Evolutionary conservation across 2,888 invertebrate species (phyloP).

Genomic region (Theretra japonica): DNA sequence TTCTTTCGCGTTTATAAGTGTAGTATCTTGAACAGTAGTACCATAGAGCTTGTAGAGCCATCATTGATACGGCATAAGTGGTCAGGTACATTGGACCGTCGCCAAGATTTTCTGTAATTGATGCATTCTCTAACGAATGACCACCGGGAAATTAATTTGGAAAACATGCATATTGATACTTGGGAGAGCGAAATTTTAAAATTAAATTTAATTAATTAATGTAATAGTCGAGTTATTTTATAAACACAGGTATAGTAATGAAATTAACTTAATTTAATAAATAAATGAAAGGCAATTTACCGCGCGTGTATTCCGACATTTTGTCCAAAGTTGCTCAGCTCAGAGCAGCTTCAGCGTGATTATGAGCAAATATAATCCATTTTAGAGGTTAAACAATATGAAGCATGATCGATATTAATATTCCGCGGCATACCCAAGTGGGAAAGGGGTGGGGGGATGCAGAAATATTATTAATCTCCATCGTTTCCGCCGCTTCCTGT

Average conservation of each 20-base stretch:
- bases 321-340: background rate
- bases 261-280: too few species aligned
- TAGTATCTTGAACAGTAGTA: background rate
- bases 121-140: background rate
- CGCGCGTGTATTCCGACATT: too few species aligned
- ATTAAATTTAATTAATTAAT: too few species aligned
- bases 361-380: background rate
- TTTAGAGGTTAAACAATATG: background rate
- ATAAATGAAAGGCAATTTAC: too few species aligned
- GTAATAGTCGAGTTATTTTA: too few species aligned
- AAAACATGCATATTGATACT: background rate
- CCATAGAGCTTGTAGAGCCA: background rate
- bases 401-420: slow-evolving; percentile 13
- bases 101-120: slow-evolving; percentile 9
- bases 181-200: background rate
- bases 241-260: too few species aligned
- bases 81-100: slow-evolving; percentile 9
- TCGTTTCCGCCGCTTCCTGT: slow-evolving; percentile 1
- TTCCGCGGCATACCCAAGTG: slow-evolving; percentile 5
- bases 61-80: background rate
- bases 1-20: background rate
- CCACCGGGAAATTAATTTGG: background rate
- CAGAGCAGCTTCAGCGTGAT: background rate
- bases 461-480: slow-evolving; percentile 8
- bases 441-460: slow-evolving; percentile 1